A percentile compares a stretch with the other conserved stretches of the same genome.
phyloP scores from a whole-genome alignment of 1,140 invertebrate genomes.

The Lepidotrigona ventralis region DNA sequence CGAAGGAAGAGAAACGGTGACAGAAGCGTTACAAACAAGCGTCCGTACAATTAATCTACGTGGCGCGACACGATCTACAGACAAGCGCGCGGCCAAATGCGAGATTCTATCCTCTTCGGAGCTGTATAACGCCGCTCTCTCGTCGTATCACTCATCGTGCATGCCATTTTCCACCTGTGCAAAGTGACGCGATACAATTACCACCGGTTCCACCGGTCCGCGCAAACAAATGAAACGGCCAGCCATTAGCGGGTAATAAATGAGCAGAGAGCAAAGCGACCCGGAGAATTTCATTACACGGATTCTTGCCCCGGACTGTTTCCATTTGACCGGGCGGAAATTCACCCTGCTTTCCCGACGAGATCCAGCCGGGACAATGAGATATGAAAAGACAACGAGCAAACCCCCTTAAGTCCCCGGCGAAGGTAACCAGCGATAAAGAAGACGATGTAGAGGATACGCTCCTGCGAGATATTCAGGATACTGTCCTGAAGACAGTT shows the following conservation, averaged over 20 bases:
- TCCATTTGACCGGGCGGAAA: neutral
- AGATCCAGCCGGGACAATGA: neutral
- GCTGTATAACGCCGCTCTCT: no score
- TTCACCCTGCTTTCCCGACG: neutral
- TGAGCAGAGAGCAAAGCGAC: neutral
- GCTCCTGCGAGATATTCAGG: no score
- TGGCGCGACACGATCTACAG: no score
- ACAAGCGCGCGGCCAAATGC: neutral
- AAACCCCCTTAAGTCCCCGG: neutral
- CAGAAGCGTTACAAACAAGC: neutral
- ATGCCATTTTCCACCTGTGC: slow-evolving; percentile 17
- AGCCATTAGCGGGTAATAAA: slow-evolving; percentile 46
- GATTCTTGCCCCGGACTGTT: slow-evolving; percentile 5
- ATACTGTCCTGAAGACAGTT: no score
- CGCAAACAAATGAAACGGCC: slow-evolving; percentile 28
- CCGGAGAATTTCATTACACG: slow-evolving; percentile 39
- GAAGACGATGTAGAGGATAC: neutral
- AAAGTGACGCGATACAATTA: slow-evolving; percentile 35
- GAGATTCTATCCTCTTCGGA: slow-evolving; percentile 1
- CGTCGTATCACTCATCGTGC: slow-evolving; percentile 12
- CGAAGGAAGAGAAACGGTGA: neutral
- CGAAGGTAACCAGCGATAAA: neutral
- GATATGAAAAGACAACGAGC: neutral
- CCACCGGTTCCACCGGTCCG: no score
- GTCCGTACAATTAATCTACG: slow-evolving; percentile 14